Evolutionary conservation across 2,797 vertebrate species (phyloP).

Genomic region (Amblyraja radiata): DNA sequence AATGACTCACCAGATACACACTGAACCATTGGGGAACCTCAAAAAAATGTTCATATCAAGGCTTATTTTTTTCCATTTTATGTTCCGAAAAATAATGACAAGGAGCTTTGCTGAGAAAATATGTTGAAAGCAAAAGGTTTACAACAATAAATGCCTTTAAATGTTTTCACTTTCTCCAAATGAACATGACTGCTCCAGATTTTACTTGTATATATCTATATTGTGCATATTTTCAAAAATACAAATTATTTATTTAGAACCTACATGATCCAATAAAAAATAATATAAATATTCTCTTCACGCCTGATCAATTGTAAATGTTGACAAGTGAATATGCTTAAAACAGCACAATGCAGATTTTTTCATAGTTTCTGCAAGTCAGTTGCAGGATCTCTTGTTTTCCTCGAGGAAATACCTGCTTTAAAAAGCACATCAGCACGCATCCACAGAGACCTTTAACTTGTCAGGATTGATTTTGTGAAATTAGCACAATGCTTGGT

Average conservation of each 20-base stretch:
- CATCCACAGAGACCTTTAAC: conserved; percentile 1
- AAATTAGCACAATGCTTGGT: not conserved
- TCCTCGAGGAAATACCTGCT: not conserved
- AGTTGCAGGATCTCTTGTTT: not conserved
- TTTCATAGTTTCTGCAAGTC: conserved; percentile 12
- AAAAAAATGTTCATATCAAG: not conserved
- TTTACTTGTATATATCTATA: not conserved
- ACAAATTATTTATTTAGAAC: not conserved
- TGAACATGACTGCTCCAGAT: not conserved
- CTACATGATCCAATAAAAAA: not conserved
- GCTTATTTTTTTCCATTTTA: not conserved
- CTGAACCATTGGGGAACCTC: not conserved
- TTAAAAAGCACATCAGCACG: not conserved
- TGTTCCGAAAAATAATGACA: not conserved
- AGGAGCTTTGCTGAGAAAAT: not conserved
- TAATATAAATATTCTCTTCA: not conserved
- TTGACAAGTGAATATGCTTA: conserved; percentile 19
- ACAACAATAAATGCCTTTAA: not conserved
- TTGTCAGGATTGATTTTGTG: conserved; percentile 28
- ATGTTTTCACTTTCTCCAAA: not conserved
- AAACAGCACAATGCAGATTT: not conserved
- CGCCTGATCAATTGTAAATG: conserved; percentile 10
- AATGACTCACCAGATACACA: not conserved
- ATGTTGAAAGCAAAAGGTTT: not conserved
- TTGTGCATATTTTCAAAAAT: not conserved